phyloP scores from a whole-genome alignment of 2,888 invertebrate species.

The Noctua janthe region DNA sequence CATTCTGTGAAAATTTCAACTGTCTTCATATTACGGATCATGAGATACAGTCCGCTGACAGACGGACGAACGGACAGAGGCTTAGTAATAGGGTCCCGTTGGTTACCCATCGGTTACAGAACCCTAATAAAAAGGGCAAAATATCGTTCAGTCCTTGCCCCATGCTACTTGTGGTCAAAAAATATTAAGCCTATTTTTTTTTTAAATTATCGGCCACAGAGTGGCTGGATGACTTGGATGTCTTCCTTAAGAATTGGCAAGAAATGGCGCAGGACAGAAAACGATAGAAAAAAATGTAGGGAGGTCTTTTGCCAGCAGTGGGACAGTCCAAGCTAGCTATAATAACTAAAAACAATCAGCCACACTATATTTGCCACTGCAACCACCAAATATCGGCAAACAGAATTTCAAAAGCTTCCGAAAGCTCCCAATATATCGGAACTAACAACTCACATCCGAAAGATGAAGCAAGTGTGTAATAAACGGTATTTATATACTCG shows the following conservation, averaged over 20 bases:
- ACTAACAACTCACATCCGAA: conserved; percentile 11
- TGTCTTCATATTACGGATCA: too few relatives aligned
- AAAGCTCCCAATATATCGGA: conserved; percentile 4
- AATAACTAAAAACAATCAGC: neutral
- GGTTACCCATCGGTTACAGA: too few relatives aligned
- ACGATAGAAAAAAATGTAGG: neutral
- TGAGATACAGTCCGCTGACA: too few relatives aligned
- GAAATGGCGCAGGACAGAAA: neutral
- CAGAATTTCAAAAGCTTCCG: conserved; percentile 5
- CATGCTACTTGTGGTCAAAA: neutral
- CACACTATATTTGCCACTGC: neutral
- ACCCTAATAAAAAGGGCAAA: neutral
- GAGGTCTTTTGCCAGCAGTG: neutral
- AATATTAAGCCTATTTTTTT: neutral
- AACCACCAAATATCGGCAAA: neutral
- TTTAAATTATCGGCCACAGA: neutral
- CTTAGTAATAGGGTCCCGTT: too few relatives aligned
- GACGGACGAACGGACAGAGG: too few relatives aligned
- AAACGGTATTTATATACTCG: conserved; percentile 47
- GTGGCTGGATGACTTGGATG: neutral
- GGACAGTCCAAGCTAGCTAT: neutral
- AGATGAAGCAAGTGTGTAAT: conserved; percentile 21
- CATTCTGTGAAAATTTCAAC: too few relatives aligned
- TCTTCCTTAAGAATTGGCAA: neutral
- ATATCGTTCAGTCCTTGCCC: neutral